Conservation (phyloP, 2,113 vertebrate genomes). For the Myiozetetes cayanensis region DNA sequence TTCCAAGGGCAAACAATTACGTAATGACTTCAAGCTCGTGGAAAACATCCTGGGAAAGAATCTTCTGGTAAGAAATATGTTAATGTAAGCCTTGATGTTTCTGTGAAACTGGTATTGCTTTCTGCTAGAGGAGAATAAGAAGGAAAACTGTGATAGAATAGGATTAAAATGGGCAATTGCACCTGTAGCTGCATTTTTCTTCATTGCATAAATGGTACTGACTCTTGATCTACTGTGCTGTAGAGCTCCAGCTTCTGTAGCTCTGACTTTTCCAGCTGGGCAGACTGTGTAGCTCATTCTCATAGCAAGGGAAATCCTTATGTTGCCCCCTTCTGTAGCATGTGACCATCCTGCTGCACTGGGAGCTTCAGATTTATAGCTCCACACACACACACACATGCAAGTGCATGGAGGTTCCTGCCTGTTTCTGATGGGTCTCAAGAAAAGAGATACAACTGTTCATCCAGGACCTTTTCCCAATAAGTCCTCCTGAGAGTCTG, state of each 20-base stretch:
- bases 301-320: neutral
- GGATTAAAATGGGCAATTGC: neutral
- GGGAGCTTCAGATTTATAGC: neutral
- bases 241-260: neutral
- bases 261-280: neutral
- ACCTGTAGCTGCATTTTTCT: neutral
- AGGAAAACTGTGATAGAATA: neutral
- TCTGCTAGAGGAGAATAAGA: neutral
- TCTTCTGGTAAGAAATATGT: constrained; percentile 83
- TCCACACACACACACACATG: neutral
- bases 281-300: neutral
- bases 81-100: neutral
- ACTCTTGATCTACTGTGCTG: neutral
- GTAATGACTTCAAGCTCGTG: constrained; percentile 93
- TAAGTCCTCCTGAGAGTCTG: neutral
- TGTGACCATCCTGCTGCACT: neutral
- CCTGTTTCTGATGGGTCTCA: neutral
- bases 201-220: neutral
- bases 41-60: constrained; percentile 95
- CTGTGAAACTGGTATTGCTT: neutral
- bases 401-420: neutral
- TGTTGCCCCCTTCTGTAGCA: neutral
- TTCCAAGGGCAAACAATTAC: constrained; percentile 89
- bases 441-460: rapidly evolving
- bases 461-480: neutral